Conservation (phyloP, 2,888 invertebrate species). For the Nycteola revayana region DNA sequence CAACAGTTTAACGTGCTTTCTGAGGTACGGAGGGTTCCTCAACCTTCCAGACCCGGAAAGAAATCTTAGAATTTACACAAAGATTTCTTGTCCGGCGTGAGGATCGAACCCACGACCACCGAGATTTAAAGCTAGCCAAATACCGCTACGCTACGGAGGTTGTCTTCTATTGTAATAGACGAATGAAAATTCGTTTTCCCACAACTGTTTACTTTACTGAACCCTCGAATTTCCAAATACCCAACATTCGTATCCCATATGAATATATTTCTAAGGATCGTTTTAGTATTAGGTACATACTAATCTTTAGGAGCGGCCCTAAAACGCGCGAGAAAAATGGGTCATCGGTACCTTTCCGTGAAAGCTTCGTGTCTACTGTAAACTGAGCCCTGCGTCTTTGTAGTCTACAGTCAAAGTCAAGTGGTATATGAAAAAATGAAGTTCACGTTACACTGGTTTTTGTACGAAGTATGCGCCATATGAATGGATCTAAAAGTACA, state of each 20-base stretch:
- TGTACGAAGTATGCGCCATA: constrained; percentile 57
- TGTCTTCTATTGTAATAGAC: constrained; percentile 25
- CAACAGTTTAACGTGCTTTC: too few relatives aligned
- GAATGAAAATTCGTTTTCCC: constrained; percentile 27
- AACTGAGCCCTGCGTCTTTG: constrained; percentile 20
- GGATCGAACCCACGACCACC: too few relatives aligned
- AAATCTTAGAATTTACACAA: too few relatives aligned
- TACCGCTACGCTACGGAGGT: too few relatives aligned
- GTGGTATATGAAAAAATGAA: constrained; percentile 4
- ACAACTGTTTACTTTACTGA: constrained; percentile 34
- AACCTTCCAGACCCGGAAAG: too few relatives aligned
- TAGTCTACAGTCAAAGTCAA: too few relatives aligned
- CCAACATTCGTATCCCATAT: constrained; percentile 46
- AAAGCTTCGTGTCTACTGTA: constrained; percentile 43
- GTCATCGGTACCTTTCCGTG: constrained; percentile 59
- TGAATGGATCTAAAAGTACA: constrained; percentile 62
- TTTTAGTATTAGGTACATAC: constrained; percentile 41
- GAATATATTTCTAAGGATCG: constrained; percentile 53
- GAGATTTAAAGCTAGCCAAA: too few relatives aligned
- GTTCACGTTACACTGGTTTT: constrained; percentile 40
- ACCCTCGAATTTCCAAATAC: constrained; percentile 46
- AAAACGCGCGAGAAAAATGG: constrained; percentile 59
- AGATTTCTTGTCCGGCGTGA: too few relatives aligned
- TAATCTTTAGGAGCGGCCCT: constrained; percentile 55
- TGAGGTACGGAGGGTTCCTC: too few relatives aligned